phyloP scores from a whole-genome alignment of 37 sponge, comb jelly and placozoan genomes.

The Spongia lamella region DNA sequence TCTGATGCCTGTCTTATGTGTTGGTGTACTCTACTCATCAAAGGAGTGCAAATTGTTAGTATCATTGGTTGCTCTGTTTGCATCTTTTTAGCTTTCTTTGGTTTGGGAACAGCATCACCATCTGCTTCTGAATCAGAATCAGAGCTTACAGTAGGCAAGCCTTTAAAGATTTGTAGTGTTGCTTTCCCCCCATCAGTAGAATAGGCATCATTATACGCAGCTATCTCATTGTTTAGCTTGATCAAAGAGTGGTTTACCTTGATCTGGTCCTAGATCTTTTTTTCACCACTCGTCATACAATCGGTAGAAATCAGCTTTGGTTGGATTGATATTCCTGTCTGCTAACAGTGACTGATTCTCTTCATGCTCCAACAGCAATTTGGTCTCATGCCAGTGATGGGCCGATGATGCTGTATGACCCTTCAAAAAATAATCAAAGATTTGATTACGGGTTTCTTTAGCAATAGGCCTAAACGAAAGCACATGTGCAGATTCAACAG shows the following conservation, averaged over 20 bases:
- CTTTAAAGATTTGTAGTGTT: too few relatives aligned
- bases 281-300: neutral
- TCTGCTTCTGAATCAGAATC: too few relatives aligned
- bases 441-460: neutral
- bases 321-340: neutral
- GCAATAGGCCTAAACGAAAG: neutral
- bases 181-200: too few relatives aligned
- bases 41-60: constrained; percentile 5
- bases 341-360: neutral
- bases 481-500: constrained; percentile 9
- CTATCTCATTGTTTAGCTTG: too few relatives aligned
- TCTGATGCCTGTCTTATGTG: constrained; percentile 1
- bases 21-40: constrained; percentile 19
- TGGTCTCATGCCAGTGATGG: neutral
- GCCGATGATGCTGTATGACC: constrained; percentile 3
- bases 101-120: too few relatives aligned
- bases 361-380: neutral
- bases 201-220: too few relatives aligned
- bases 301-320: neutral
- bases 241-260: neutral
- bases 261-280: neutral
- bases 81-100: neutral
- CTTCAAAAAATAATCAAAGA: neutral
- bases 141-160: too few relatives aligned
- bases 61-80: neutral